A percentile compares a stretch with the other conserved stretches of the same genome.
phyloP scores from a whole-genome alignment of 1,140 invertebrate genomes.

The Bombus sylvicola region DNA sequence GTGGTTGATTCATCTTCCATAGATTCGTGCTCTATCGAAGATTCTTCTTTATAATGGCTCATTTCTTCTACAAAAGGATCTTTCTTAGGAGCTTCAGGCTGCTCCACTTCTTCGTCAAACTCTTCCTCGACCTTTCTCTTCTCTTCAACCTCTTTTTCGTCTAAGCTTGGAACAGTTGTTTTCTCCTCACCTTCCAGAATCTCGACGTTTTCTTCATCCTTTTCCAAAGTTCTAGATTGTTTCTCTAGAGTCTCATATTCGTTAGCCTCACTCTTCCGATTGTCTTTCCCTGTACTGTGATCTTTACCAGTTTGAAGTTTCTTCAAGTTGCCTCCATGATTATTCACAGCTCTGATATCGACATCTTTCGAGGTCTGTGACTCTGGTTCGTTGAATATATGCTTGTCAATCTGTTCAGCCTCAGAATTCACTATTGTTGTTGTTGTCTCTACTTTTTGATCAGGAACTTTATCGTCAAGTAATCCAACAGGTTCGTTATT shows the following conservation, averaged over 20 bases:
- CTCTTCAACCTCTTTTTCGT: neutral
- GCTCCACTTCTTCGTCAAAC: slow-evolving; percentile 12
- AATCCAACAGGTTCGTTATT: neutral
- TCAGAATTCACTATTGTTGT: neutral
- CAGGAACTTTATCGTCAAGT: neutral
- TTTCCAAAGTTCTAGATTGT: neutral
- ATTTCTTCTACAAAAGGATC: slow-evolving; percentile 23
- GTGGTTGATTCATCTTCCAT: slow-evolving; percentile 9
- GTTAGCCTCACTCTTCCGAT: slow-evolving; percentile 14
- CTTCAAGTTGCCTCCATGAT: slow-evolving; percentile 12
- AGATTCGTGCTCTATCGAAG: slow-evolving; percentile 3
- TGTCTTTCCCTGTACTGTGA: neutral
- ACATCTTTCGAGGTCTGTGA: slow-evolving; percentile 61
- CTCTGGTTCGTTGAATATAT: slow-evolving; percentile 53
- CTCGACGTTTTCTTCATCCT: neutral
- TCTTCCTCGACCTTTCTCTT: neutral
- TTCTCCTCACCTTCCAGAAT: neutral
- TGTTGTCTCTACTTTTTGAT: neutral
- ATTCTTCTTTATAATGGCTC: neutral
- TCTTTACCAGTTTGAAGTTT: slow-evolving; percentile 26
- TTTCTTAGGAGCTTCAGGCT: slow-evolving; percentile 32
- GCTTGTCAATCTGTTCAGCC: slow-evolving; percentile 32
- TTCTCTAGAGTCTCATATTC: slow-evolving; percentile 5
- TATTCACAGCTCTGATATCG: slow-evolving; percentile 52
- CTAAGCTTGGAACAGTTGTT: slow-evolving; percentile 1